Conservation (phyloP, 64 coral and sea anemone genomes). For the Dendrophyllia cribrosa region DNA sequence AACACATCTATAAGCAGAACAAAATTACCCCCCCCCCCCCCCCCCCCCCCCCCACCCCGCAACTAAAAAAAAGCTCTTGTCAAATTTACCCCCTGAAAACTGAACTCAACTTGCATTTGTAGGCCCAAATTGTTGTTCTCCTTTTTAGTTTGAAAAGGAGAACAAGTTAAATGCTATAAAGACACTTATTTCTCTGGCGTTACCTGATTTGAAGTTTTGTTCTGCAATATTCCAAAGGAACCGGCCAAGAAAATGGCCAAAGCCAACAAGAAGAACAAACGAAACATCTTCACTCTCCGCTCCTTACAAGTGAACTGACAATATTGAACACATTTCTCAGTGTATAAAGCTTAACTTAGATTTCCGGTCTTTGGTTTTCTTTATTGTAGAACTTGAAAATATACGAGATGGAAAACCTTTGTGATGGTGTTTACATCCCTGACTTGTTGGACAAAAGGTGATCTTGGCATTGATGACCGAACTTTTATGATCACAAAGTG, state of each 20-base stretch:
- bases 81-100: too few species aligned
- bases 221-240: background rate
- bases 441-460: background rate
- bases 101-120: too few species aligned
- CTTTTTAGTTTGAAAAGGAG: too few species aligned
- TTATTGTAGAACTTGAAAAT: background rate
- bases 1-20: background rate
- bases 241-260: slow-evolving; percentile 2
- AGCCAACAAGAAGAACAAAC: background rate
- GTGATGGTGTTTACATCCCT: background rate
- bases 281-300: background rate
- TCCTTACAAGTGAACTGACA: background rate
- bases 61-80: too few species aligned
- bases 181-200: background rate
- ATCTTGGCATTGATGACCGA: background rate
- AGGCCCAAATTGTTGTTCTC: too few species aligned
- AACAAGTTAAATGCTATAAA: background rate
- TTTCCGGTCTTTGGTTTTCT: background rate
- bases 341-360: background rate
- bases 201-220: background rate
- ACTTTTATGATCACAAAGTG: too few species aligned
- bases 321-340: background rate
- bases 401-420: background rate
- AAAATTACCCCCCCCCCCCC: too few species aligned
- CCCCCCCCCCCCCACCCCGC: too few species aligned